phyloP scores from a whole-genome alignment of 2,113 vertebrate genomes.

The Osmerus mordax region DNA sequence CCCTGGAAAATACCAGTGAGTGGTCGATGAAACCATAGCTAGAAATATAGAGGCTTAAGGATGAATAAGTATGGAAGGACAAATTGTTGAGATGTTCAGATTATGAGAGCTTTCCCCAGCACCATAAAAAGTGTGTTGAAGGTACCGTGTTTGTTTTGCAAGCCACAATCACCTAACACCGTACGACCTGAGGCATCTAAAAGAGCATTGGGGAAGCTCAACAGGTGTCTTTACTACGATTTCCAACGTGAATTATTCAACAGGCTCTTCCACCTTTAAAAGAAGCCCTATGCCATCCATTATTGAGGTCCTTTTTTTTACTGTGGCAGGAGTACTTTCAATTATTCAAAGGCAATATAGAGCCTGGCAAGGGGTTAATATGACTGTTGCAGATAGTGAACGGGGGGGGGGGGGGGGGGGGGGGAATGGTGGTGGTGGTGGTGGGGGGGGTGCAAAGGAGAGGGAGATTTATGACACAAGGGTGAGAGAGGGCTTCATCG shows the following conservation, averaged over 20 bases:
- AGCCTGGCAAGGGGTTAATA: conserved; percentile 72
- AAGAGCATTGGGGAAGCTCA: conserved; percentile 25
- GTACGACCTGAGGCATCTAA: neutral
- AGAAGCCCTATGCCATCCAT: conserved; percentile 60
- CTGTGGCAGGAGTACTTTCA: conserved; percentile 59
- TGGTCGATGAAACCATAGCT: neutral
- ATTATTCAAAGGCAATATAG: conserved; percentile 76
- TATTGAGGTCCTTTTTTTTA: conserved; percentile 69
- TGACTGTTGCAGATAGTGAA: conserved; percentile 60
- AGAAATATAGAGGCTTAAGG: neutral
- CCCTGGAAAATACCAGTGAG: neutral
- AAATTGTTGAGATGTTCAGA: too few relatives aligned
- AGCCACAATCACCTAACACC: neutral
- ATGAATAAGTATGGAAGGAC: too few relatives aligned
- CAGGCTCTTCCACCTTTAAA: conserved; percentile 68
- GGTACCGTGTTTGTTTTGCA: neutral
- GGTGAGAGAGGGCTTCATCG: conserved; percentile 50
- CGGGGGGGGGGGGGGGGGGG: conserved; percentile 50
- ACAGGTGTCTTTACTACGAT: conserved; percentile 72
- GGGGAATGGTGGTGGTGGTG: conserved; percentile 26
- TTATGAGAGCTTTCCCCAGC: too few relatives aligned
- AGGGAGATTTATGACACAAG: conserved; percentile 63
- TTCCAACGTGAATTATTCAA: conserved; percentile 70
- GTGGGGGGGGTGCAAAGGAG: conserved; percentile 20
- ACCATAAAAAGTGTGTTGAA: too few relatives aligned